Evolutionary conservation across 2,113 vertebrate genomes (phyloP).

Genomic region (Semnopithecus entellus): DNA sequence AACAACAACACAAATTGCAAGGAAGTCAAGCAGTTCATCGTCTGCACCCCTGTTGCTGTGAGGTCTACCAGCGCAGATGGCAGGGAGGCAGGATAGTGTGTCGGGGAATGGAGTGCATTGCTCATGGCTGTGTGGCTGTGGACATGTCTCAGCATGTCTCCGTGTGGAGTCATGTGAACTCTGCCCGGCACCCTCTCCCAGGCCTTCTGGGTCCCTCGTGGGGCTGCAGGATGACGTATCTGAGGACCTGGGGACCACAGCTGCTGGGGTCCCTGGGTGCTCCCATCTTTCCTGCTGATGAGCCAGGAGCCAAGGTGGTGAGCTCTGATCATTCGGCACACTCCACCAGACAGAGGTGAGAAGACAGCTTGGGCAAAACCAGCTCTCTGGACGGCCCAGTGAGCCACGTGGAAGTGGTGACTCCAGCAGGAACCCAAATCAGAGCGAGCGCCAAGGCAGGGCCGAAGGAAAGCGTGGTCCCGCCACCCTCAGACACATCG

Average conservation of each 20-base stretch:
- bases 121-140: fast-evolving
- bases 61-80: neutral
- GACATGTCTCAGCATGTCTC: fast-evolving
- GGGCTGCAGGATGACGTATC: neutral
- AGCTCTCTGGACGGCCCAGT: fast-evolving
- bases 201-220: neutral
- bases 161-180: neutral
- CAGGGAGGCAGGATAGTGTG: neutral
- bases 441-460: fast-evolving
- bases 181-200: neutral
- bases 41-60: fast-evolving
- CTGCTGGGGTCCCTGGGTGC: fast-evolving
- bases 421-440: fast-evolving
- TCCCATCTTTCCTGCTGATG: fast-evolving
- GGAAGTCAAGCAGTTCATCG: fast-evolving
- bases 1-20: no score
- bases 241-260: fast-evolving
- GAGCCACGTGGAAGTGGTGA: neutral
- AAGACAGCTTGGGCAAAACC: fast-evolving
- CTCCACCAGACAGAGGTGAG: fast-evolving
- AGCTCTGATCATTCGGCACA: neutral
- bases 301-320: fast-evolving
- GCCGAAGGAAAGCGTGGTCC: fast-evolving
- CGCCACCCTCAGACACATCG: fast-evolving
- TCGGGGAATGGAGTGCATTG: neutral